phyloP scores from a whole-genome alignment of 2,888 invertebrate genomes.

The Plebejus anna region DNA sequence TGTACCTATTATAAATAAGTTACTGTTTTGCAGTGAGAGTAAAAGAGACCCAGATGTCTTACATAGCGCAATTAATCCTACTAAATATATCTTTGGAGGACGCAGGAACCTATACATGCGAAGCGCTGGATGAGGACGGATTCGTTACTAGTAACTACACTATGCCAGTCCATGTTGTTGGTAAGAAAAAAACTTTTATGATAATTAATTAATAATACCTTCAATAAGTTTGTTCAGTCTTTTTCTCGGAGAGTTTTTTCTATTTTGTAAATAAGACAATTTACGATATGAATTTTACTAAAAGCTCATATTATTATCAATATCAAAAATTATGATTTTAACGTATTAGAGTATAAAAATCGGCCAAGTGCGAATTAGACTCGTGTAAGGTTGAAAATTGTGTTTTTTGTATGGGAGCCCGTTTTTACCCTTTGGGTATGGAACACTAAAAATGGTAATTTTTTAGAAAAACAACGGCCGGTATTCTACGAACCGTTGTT shows the following conservation, averaged over 20 bases:
- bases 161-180: conserved; percentile 51
- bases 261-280: too few relatives aligned
- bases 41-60: conserved; percentile 47
- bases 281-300: too few relatives aligned
- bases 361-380: too few relatives aligned
- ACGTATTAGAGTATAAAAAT: too few relatives aligned
- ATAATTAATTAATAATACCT: too few relatives aligned
- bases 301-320: too few relatives aligned
- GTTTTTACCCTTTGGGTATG: too few relatives aligned
- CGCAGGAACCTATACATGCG: conserved; percentile 55
- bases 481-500: conserved; percentile 43
- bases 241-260: too few relatives aligned
- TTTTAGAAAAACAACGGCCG: conserved; percentile 47
- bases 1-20: neutral
- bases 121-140: conserved; percentile 44
- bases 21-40: conserved; percentile 47
- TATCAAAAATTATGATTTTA: too few relatives aligned
- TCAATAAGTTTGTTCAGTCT: too few relatives aligned
- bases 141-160: conserved; percentile 40
- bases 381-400: too few relatives aligned
- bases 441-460: neutral
- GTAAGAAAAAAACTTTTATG: conserved; percentile 42
- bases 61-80: conserved; percentile 54
- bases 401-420: too few relatives aligned
- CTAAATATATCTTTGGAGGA: conserved; percentile 47